Base-by-base conservation (phyloP, 2,888 invertebrate species). In the Tupiocoris notatus region DNA sequence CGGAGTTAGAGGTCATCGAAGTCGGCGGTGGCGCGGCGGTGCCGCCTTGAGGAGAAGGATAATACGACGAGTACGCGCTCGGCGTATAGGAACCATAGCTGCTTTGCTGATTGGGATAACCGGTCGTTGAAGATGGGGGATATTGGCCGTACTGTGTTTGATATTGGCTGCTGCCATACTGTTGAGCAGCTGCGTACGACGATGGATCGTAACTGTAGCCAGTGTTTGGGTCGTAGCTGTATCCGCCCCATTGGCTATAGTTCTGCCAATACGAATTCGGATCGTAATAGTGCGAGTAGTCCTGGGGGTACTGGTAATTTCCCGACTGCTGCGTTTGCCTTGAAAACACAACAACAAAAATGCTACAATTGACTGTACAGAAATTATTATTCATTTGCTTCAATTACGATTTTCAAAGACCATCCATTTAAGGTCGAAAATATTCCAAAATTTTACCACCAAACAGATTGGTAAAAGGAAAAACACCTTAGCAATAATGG, bases 201-300 rank as follows among this genome's bases (percentile, higher is more conserved):
- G 24, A 25, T 16, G 75, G 57, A 22, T 66, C 75, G 18, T 71
- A 71, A 17, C 71, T 25, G 63, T 78, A 77, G 67, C 77, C 76
- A 21, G 75, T 74, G 62, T 75, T 77, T 9, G 77, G 71, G 22
- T 77, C 71, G 16, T 85, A 85, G 82, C 91, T 90, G 84, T 91
- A 91, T 18, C 90, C 90, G 18, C 90, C 90, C 94, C 94, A 94
- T 18, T 77, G 77, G 81, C 91, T 91, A 83, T 94, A 94, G 83
- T 93, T 93, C 83, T 92, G 93, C 94, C 94, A 94, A 84, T 94
- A 94, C 39, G 39, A 39, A 64, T 91, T 89, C 24, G 92, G 91
- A 85, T 93, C 93, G 84, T 93, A 92, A 85, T 93, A 93, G 84
- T 92, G 89, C 83, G 89, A 88, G 86, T 91, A 88, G 84, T 91